Conservation (phyloP, 2,888 invertebrate genomes). For the Microctonus hyperodae region DNA sequence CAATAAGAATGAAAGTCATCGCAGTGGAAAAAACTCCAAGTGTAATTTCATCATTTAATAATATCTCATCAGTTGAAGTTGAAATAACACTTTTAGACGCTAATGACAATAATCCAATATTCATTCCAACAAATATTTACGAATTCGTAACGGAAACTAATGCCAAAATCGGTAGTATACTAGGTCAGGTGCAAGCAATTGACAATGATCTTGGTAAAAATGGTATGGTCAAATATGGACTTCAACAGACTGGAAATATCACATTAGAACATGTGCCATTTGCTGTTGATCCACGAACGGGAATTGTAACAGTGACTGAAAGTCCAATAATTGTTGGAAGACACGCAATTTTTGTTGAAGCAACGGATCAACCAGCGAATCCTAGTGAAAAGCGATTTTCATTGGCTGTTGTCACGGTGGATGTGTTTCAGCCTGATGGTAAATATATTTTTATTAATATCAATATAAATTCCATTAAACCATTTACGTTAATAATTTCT, state of each 20-base stretch:
- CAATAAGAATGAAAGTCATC: slow-evolving; percentile 77
- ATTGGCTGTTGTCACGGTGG: slow-evolving; percentile 84
- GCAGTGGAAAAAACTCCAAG: slow-evolving; percentile 80
- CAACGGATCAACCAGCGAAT: slow-evolving; percentile 82
- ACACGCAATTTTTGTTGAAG: slow-evolving; percentile 84
- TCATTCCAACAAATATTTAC: slow-evolving; percentile 83
- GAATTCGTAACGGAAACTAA: slow-evolving; percentile 77
- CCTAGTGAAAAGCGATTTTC: slow-evolving; percentile 84
- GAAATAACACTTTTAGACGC: slow-evolving; percentile 86
- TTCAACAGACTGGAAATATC: slow-evolving; percentile 75
- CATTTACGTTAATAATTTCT: not conserved
- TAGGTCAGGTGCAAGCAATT: slow-evolving; percentile 81
- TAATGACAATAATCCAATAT: slow-evolving; percentile 90
- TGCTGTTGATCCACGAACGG: slow-evolving; percentile 75
- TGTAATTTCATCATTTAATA: slow-evolving; percentile 66
- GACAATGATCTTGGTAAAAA: slow-evolving; percentile 83
- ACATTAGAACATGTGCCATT: slow-evolving; percentile 73
- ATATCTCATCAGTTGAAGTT: slow-evolving; percentile 72
- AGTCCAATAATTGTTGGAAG: slow-evolving; percentile 74
- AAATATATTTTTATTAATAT: slow-evolving; percentile 13
- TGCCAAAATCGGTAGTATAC: slow-evolving; percentile 72
- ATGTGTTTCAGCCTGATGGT: slow-evolving; percentile 69
- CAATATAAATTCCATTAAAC: slow-evolving; percentile 13
- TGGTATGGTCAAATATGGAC: slow-evolving; percentile 77
- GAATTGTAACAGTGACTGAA: slow-evolving; percentile 72